These are phyloP conservation scores for Drosophila percnosoma DNA, from an alignment of 2,888 invertebrate species.

Conservation along the genomic window DNA sequence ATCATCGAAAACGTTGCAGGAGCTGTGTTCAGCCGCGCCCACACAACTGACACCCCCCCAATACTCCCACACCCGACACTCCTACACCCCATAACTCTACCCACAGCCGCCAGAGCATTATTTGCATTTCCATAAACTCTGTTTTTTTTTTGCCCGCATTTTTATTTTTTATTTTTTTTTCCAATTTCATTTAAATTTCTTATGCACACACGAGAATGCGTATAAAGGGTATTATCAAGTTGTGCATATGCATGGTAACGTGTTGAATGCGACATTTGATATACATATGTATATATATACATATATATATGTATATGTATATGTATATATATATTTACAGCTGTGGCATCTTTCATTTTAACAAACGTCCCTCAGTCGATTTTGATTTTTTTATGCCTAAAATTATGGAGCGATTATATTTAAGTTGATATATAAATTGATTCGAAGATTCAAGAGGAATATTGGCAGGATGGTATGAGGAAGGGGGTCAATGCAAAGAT, in stretches of 20 bases:
- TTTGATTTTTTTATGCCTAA: background rate
- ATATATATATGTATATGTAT: background rate
- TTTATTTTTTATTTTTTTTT: conserved; percentile 12
- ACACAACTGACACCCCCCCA: background rate
- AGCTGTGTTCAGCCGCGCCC: conserved; percentile 45
- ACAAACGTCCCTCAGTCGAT: background rate
- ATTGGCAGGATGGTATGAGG: background rate
- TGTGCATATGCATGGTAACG: conserved; percentile 7
- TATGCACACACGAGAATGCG: conserved; percentile 18
- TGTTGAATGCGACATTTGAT: background rate
- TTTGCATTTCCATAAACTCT: conserved; percentile 49
- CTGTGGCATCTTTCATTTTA: background rate
- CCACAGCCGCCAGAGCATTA: conserved; percentile 38
- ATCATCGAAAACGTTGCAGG: conserved; percentile 79
- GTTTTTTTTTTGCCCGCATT: conserved; percentile 1
- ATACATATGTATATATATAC: background rate
- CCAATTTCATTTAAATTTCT: conserved; percentile 41
- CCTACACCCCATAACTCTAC: background rate
- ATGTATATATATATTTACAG: background rate
- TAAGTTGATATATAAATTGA: background rate
- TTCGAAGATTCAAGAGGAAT: background rate
- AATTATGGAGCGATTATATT: background rate
- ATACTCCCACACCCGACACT: background rate
- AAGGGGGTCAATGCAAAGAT: background rate
- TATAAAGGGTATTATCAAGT: conserved; percentile 14